phyloP scores from a whole-genome alignment of 2,888 invertebrate species.

The Leucania comma region DNA sequence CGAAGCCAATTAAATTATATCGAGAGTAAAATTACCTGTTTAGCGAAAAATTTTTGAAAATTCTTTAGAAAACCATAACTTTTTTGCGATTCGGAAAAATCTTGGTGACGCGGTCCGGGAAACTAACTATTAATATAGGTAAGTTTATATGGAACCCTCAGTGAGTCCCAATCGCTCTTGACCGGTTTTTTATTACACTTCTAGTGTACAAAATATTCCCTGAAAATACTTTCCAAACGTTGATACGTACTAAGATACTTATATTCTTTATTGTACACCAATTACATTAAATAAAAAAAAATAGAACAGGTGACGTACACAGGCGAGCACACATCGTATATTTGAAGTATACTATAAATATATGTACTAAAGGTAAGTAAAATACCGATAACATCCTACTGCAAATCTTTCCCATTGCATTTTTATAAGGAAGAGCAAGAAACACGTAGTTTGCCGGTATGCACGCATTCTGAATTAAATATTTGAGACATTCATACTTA shows the following conservation, averaged over 20 bases:
- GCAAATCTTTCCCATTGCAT: conserved; percentile 43
- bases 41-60: too few relatives aligned
- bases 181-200: neutral
- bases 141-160: neutral
- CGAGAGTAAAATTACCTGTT: too few relatives aligned
- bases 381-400: conserved; percentile 29
- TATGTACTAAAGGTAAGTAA: neutral
- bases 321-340: too few relatives aligned
- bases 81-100: too few relatives aligned
- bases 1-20: too few relatives aligned
- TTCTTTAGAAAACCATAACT: too few relatives aligned
- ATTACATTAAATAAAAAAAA: too few relatives aligned
- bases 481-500: conserved; percentile 24
- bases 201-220: neutral
- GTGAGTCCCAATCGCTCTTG: neutral
- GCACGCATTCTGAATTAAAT: conserved; percentile 31
- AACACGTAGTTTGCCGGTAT: conserved; percentile 32
- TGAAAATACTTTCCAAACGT: neutral
- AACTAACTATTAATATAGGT: too few relatives aligned
- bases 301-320: too few relatives aligned
- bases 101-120: too few relatives aligned
- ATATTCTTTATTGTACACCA: too few relatives aligned
- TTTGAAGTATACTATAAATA: neutral
- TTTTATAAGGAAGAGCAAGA: conserved; percentile 50
- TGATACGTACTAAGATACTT: neutral